Conservation (phyloP, 2,113 vertebrate species). For the Tautogolabrus adspersus region DNA sequence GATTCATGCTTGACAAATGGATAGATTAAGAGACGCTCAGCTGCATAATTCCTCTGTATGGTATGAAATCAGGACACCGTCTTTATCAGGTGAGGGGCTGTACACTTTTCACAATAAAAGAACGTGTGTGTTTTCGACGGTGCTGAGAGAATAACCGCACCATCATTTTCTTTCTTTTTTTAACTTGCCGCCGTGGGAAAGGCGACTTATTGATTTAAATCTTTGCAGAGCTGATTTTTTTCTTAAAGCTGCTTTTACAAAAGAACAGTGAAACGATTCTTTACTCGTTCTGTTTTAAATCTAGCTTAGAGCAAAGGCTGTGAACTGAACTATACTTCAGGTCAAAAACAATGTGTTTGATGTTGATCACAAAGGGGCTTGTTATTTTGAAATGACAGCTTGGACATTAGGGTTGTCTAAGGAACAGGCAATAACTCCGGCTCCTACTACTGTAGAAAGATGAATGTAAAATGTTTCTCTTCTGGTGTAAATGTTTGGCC, state of each 20-base stretch:
- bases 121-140: background rate
- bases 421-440: conserved; percentile 64
- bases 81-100: background rate
- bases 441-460: conserved; percentile 41
- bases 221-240: background rate
- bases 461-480: conserved; percentile 60
- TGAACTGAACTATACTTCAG: background rate
- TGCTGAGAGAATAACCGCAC: background rate
- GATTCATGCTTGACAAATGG: too few relatives aligned
- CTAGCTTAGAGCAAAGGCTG: background rate
- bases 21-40: too few relatives aligned
- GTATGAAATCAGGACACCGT: conserved; percentile 6
- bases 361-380: conserved; percentile 10
- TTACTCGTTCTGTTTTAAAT: background rate
- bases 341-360: background rate
- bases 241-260: background rate
- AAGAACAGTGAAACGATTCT: background rate
- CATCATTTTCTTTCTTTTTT: conserved; percentile 3
- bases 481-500: conserved; percentile 19
- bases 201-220: background rate
- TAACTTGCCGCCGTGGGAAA: background rate
- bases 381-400: conserved; percentile 25
- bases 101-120: conserved; percentile 1
- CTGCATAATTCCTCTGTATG: background rate
- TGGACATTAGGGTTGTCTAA: conserved; percentile 22